phyloP scores from a whole-genome alignment of 1,140 invertebrate species.

The Listronotus oregonensis region DNA sequence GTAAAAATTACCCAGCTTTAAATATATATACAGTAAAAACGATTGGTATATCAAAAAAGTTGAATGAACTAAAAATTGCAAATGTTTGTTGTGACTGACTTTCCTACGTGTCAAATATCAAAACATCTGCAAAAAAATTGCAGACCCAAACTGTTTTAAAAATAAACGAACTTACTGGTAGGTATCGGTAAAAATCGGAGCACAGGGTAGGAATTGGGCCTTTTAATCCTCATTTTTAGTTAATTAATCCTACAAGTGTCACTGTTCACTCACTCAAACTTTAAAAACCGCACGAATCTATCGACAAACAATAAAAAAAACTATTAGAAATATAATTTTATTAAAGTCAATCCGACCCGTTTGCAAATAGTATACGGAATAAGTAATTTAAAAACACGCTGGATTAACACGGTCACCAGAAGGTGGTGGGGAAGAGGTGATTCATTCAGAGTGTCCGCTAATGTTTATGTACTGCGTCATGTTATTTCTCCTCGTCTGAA shows the following conservation, averaged over 20 bases:
- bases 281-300: neutral
- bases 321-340: conserved; percentile 10
- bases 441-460: conserved; percentile 44
- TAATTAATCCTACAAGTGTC: conserved; percentile 17
- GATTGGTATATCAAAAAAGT: no score
- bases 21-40: no score
- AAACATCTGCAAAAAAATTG: neutral
- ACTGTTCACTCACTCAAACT: conserved; percentile 19
- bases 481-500: conserved; percentile 38
- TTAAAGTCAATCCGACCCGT: conserved; percentile 5
- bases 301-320: conserved; percentile 19
- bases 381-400: conserved; percentile 37
- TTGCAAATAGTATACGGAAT: conserved; percentile 22
- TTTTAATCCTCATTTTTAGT: conserved; percentile 67
- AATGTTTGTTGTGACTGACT: neutral
- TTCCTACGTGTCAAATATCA: neutral
- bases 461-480: conserved; percentile 47
- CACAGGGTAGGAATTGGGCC: conserved; percentile 66
- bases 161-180: conserved; percentile 41
- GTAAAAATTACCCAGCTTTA: no score
- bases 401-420: conserved; percentile 41
- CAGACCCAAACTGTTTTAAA: neutral
- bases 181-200: conserved; percentile 63
- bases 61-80: neutral
- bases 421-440: conserved; percentile 35